These are phyloP conservation scores for Epizoanthus illoricatus DNA, from an alignment of 92 coral and sea anemone species.

Conservation along the genomic window DNA sequence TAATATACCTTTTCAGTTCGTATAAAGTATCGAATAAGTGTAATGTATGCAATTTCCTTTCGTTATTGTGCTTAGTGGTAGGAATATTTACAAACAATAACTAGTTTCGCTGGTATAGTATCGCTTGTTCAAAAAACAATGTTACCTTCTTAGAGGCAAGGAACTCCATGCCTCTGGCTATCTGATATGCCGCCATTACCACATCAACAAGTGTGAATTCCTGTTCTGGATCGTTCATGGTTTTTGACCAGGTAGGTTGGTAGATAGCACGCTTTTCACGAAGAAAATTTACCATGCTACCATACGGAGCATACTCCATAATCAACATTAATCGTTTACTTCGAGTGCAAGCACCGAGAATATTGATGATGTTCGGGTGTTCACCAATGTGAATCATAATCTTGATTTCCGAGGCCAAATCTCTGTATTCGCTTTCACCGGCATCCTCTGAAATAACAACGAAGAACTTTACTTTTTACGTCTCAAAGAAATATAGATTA, in stretches of 20 bases:
- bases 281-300: constrained; percentile 75
- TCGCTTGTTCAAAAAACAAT: background rate
- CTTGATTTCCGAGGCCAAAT: constrained; percentile 88
- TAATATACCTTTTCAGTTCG: no score
- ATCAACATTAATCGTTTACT: constrained; percentile 80
- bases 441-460: constrained; percentile 59
- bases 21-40: no score
- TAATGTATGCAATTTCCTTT: no score
- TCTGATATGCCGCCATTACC: constrained; percentile 72
- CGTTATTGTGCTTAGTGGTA: no score
- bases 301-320: constrained; percentile 88
- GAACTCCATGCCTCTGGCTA: constrained; percentile 85
- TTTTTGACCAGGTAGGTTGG: constrained; percentile 71
- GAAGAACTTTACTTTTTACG: background rate
- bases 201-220: constrained; percentile 86
- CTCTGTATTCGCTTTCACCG: constrained; percentile 74
- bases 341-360: constrained; percentile 90
- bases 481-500: no score
- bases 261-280: constrained; percentile 69
- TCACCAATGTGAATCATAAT: constrained; percentile 85
- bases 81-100: no score
- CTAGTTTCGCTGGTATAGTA: no score
- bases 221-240: constrained; percentile 66
- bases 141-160: constrained; percentile 77
- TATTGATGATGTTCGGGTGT: constrained; percentile 84